These are phyloP conservation scores for Holocentrus rufus DNA, from an alignment of 2,797 vertebrate genomes.

Conservation along the genomic window DNA sequence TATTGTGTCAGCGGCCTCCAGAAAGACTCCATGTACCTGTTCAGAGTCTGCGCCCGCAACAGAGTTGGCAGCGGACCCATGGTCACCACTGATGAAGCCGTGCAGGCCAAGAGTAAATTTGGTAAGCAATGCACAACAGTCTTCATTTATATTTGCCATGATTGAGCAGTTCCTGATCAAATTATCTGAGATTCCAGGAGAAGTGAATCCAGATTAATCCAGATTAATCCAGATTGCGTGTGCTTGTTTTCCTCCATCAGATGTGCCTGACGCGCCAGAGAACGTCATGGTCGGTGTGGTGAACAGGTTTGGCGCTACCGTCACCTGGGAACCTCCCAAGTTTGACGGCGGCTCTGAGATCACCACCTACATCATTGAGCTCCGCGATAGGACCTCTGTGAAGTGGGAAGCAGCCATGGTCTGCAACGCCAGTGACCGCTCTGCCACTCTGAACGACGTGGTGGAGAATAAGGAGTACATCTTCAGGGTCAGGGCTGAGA, in stretches of 20 bases:
- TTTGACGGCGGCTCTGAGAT: conserved; percentile 94
- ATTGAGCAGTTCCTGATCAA: too few relatives aligned
- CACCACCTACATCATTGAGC: conserved; percentile 91
- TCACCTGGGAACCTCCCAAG: conserved; percentile 92
- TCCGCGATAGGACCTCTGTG: conserved; percentile 93
- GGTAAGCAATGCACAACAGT: conserved; percentile 79
- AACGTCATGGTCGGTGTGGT: conserved; percentile 88
- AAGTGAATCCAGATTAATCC: neutral
- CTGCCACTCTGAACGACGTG: conserved; percentile 89
- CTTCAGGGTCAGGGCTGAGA: conserved; percentile 95
- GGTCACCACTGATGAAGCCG: conserved; percentile 89
- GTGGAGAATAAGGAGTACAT: conserved; percentile 99
- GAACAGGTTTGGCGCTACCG: conserved; percentile 90
- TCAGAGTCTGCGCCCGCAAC: conserved; percentile 96
- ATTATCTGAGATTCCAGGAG: too few relatives aligned
- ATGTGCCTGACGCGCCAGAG: conserved; percentile 95
- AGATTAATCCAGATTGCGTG: neutral
- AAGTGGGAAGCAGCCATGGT: conserved; percentile 93
- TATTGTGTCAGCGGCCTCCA: conserved; percentile 94
- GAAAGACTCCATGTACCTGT: conserved; percentile 91
- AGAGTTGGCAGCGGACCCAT: conserved; percentile 92
- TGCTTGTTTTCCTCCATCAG: conserved; percentile 68
- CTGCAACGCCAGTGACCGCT: conserved; percentile 84
- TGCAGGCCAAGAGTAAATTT: conserved; percentile 97
- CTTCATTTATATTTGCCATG: neutral